A percentile compares a stretch with the other conserved stretches of the same genome.
Evolutionary conservation across 1,140 invertebrate species (phyloP).

Genomic region (Bombus waltoni): DNA sequence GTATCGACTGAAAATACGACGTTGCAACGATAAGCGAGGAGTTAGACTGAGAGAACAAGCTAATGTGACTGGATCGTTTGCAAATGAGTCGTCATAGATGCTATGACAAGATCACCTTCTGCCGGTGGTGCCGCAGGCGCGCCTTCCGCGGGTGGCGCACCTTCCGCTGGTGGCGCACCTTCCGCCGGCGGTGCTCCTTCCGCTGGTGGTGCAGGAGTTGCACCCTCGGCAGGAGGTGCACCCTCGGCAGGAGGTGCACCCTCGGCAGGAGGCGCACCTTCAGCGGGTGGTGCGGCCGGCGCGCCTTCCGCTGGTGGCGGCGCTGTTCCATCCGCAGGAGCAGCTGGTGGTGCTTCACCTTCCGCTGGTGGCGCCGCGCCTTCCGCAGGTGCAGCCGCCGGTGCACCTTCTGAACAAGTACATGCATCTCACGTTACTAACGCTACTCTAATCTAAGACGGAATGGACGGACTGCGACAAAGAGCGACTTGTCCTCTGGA

Average conservation of each 20-base stretch:
- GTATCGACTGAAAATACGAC: too few relatives aligned
- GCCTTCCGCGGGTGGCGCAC: constrained; percentile 70
- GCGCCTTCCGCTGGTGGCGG: constrained; percentile 73
- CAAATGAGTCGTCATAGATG: background rate
- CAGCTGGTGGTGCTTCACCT: constrained; percentile 58
- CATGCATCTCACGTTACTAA: constrained; percentile 14
- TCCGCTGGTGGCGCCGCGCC: constrained; percentile 68
- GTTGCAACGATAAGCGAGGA: background rate
- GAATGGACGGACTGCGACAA: background rate
- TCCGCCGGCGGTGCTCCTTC: constrained; percentile 71
- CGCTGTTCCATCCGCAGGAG: constrained; percentile 72
- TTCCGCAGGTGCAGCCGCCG: constrained; percentile 73
- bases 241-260: constrained; percentile 73
- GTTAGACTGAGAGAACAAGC: background rate
- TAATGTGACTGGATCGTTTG: too few relatives aligned
- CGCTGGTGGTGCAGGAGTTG: constrained; percentile 73
- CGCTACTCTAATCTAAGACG: constrained; percentile 19
- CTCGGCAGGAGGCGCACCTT: constrained; percentile 68
- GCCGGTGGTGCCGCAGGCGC: constrained; percentile 68
- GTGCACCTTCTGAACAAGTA: constrained; percentile 67
- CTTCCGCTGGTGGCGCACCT: constrained; percentile 75
- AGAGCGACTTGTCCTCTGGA: background rate
- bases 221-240: constrained; percentile 64
- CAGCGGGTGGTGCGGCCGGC: constrained; percentile 72
- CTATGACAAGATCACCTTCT: constrained; percentile 75